These are phyloP conservation scores for Ophonus ardosiacus DNA, from an alignment of 2,888 invertebrate genomes.

Conservation along the genomic window DNA sequence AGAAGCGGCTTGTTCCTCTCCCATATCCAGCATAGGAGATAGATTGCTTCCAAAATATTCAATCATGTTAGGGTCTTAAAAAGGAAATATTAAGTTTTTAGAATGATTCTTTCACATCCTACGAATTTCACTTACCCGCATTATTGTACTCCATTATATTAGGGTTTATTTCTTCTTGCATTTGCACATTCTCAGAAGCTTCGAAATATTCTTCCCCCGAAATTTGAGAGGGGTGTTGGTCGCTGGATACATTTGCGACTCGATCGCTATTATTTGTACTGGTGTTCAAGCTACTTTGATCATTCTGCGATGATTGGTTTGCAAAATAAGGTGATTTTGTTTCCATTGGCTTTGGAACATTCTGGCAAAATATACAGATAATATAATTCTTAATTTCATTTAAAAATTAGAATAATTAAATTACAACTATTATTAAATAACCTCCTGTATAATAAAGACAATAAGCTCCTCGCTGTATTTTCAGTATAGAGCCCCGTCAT, in stretches of 20 bases:
- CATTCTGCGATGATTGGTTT: neutral
- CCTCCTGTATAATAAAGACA: too few relatives aligned
- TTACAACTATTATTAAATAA: too few relatives aligned
- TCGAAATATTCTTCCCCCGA: neutral
- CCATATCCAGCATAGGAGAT: neutral
- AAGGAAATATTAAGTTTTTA: neutral
- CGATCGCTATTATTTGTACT: constrained; percentile 13
- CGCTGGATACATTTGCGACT: constrained; percentile 1
- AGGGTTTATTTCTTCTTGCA: neutral
- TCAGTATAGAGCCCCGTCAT: neutral
- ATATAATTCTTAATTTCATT: too few relatives aligned
- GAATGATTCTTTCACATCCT: neutral
- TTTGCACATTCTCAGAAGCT: neutral
- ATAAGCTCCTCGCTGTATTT: neutral
- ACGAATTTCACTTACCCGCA: neutral
- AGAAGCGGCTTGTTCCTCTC: neutral
- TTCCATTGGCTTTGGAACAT: neutral
- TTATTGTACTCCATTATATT: neutral
- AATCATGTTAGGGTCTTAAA: neutral
- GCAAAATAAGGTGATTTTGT: constrained; percentile 24
- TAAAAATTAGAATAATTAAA: too few relatives aligned
- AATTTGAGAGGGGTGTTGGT: neutral
- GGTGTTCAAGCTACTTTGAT: neutral
- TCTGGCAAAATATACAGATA: neutral
- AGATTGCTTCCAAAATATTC: neutral